phyloP scores from a whole-genome alignment of 2,888 invertebrate species.

The Limnephilus rhombicus region DNA sequence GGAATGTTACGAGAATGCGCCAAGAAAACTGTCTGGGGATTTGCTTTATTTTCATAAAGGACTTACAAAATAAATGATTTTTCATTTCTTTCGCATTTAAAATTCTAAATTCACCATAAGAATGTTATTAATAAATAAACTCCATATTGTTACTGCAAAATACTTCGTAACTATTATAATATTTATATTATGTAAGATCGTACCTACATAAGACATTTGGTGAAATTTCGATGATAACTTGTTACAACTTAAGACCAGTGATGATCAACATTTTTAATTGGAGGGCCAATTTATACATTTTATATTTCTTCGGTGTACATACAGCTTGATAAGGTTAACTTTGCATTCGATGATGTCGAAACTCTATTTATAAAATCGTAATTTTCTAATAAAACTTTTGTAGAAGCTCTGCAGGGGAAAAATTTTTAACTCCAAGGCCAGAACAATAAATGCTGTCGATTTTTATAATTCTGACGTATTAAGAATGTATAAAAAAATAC shows the following conservation, averaged over 20 bases:
- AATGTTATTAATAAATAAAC: not conserved
- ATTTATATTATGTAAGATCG: not conserved
- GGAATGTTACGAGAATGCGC: not conserved
- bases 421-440: too few species aligned
- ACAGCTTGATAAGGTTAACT: too few species aligned
- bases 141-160: not conserved
- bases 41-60: not conserved
- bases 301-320: too few species aligned
- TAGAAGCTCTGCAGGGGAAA: too few species aligned
- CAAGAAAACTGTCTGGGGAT: not conserved
- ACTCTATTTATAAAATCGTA: too few species aligned
- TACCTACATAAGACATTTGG: not conserved
- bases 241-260: not conserved
- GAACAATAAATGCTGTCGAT: too few species aligned
- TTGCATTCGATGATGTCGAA: too few species aligned
- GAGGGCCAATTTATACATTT: too few species aligned
- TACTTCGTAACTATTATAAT: not conserved
- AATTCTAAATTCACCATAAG: not conserved
- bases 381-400: too few species aligned
- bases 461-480: too few species aligned
- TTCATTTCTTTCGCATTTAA: not conserved
- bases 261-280: too few species aligned
- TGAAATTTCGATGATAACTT: not conserved
- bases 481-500: too few species aligned
- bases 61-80: not conserved